Conservation (phyloP, 2,113 vertebrate species). For the Misgurnus mizolepis region DNA sequence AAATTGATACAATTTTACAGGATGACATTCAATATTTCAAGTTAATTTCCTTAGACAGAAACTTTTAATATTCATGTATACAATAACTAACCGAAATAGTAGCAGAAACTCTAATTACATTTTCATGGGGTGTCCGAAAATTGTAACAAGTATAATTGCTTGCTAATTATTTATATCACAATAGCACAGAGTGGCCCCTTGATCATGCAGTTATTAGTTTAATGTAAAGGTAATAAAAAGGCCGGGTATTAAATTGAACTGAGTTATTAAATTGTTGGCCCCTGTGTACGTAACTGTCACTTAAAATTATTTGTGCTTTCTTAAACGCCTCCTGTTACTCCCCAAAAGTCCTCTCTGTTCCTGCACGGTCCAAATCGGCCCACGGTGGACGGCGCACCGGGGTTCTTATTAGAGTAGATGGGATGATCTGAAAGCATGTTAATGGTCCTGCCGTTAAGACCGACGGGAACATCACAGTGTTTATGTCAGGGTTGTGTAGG, state of each 20-base stretch:
- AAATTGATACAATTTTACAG: not conserved
- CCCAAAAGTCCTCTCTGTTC: slow-evolving; percentile 15
- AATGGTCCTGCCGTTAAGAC: slow-evolving; percentile 35
- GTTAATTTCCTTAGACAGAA: not conserved
- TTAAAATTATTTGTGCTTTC: slow-evolving; percentile 29
- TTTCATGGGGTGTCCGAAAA: slow-evolving; percentile 18
- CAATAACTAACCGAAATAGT: slow-evolving; percentile 9
- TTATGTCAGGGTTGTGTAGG: slow-evolving; percentile 46
- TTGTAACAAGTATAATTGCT: slow-evolving; percentile 25
- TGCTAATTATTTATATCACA: slow-evolving; percentile 35
- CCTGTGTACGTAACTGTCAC: slow-evolving; percentile 20
- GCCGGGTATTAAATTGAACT: slow-evolving; percentile 6
- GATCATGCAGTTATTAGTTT: slow-evolving; percentile 28
- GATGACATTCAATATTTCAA: too few relatives aligned
- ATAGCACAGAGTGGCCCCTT: slow-evolving; percentile 25
- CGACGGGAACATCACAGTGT: slow-evolving; percentile 52
- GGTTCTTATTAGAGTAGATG: slow-evolving; percentile 27
- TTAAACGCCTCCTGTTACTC: slow-evolving; percentile 1
- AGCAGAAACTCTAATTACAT: not conserved
- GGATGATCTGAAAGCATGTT: slow-evolving; percentile 54
- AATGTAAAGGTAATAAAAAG: slow-evolving; percentile 37
- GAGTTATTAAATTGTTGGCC: slow-evolving; percentile 20
- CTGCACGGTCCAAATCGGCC: not conserved
- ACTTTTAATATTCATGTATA: not conserved
- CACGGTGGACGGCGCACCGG: not conserved